Evolutionary conservation across 2,888 invertebrate genomes (phyloP).

Genomic region (Diarsia mendica): DNA sequence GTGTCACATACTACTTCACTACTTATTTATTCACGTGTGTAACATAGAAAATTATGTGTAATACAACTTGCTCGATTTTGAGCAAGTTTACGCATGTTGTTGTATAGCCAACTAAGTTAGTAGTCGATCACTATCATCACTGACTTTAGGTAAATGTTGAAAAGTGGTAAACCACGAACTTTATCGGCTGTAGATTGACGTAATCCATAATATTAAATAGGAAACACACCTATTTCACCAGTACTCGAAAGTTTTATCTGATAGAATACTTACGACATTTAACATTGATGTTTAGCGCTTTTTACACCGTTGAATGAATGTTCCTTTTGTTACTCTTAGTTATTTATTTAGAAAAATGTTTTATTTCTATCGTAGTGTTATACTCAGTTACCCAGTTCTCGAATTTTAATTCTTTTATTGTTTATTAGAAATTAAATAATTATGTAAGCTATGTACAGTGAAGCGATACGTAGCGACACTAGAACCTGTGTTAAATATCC

Average conservation of each 20-base stretch:
- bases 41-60: background rate
- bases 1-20: constrained; percentile 20
- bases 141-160: background rate
- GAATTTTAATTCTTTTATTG: constrained; percentile 3
- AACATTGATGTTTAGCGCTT: background rate
- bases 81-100: background rate
- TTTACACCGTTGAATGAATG: constrained; percentile 16
- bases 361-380: background rate
- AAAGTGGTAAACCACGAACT: background rate
- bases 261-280: background rate
- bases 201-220: background rate
- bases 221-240: constrained; percentile 1
- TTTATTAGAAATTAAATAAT: background rate
- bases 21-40: constrained; percentile 17
- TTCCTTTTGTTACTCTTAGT: background rate
- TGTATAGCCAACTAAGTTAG: background rate
- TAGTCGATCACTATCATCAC: background rate
- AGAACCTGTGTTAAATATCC: background rate
- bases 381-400: constrained; percentile 12
- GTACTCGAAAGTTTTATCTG: constrained; percentile 26
- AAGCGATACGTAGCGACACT: background rate
- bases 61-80: constrained; percentile 4
- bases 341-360: constrained; percentile 5
- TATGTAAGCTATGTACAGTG: background rate
- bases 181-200: background rate